These are phyloP conservation scores for Armadillidium nasatum DNA, from an alignment of 1,140 invertebrate species.

Conservation along the genomic window DNA sequence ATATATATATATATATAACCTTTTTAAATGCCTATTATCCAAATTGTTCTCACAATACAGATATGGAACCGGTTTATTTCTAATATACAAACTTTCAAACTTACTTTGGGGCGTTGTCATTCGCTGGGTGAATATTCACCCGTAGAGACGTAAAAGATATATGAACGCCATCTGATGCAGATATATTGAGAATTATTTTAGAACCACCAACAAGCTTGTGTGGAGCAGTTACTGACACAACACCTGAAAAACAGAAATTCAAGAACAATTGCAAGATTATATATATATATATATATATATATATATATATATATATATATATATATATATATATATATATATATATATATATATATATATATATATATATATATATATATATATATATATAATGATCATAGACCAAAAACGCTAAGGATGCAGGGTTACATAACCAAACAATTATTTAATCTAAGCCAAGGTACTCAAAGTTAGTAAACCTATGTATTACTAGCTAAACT, in stretches of 20 bases:
- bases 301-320: conserved; percentile 10
- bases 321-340: neutral
- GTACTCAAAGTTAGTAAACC: too few species aligned
- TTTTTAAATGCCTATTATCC: too few species aligned
- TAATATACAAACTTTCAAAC: too few species aligned
- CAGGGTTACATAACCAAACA: too few species aligned
- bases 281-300: conserved; percentile 5
- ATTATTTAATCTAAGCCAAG: too few species aligned
- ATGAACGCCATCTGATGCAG: conserved; percentile 85
- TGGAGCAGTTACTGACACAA: conserved; percentile 55
- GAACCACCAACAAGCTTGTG: conserved; percentile 59
- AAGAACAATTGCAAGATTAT: too few species aligned
- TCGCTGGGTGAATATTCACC: conserved; percentile 73
- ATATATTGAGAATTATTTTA: conserved; percentile 64
- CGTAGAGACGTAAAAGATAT: conserved; percentile 74
- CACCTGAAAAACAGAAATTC: conserved; percentile 49
- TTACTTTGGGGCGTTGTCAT: conserved; percentile 81
- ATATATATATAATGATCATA: too few species aligned
- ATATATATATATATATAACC: neutral
- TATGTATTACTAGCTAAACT: too few species aligned
- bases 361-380: conserved; percentile 10
- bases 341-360: conserved; percentile 20
- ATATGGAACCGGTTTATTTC: too few species aligned
- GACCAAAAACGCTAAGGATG: too few species aligned
- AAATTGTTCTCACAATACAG: too few species aligned